Conservation (phyloP, 1,140 invertebrate species). For the Hypothenemus hampei region DNA sequence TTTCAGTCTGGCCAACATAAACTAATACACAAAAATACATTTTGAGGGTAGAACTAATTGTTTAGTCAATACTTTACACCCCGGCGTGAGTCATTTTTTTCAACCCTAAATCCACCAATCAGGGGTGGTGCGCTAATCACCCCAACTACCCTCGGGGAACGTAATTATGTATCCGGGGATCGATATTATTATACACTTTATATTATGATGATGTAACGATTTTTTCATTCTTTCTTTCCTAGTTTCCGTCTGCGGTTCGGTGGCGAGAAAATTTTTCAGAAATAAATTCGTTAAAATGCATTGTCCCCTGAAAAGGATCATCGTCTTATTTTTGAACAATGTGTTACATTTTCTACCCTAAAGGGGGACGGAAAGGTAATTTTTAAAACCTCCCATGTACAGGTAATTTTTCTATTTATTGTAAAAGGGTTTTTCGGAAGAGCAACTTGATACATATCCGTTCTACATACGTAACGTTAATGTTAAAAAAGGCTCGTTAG, state of each 20-base stretch:
- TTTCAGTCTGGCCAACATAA: conserved; percentile 7
- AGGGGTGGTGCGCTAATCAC: conserved; percentile 43
- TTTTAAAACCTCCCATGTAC: conserved; percentile 3
- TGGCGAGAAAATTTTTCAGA: background rate
- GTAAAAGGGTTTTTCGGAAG: no score
- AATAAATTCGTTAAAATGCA: conserved; percentile 13
- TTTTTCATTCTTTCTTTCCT: background rate
- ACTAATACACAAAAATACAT: conserved; percentile 36
- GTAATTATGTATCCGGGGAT: conserved; percentile 48
- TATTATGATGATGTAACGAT: conserved; percentile 20
- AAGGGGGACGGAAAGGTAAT: conserved; percentile 3
- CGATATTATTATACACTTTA: conserved; percentile 44
- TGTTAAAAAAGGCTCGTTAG: no score
- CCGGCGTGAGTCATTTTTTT: conserved; percentile 48
- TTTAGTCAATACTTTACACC: conserved; percentile 49
- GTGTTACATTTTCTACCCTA: conserved; percentile 24
- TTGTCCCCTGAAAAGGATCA: conserved; percentile 9
- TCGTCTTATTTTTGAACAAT: conserved; percentile 19
- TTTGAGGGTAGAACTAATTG: conserved; percentile 44
- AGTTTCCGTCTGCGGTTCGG: background rate
- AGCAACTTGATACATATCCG: no score
- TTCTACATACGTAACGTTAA: no score
- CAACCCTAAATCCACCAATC: conserved; percentile 46
- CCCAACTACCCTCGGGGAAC: conserved; percentile 38
- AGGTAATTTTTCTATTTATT: conserved; percentile 10